Conservation (phyloP, 1,140 invertebrate genomes). For the Drosophila tristis region DNA sequence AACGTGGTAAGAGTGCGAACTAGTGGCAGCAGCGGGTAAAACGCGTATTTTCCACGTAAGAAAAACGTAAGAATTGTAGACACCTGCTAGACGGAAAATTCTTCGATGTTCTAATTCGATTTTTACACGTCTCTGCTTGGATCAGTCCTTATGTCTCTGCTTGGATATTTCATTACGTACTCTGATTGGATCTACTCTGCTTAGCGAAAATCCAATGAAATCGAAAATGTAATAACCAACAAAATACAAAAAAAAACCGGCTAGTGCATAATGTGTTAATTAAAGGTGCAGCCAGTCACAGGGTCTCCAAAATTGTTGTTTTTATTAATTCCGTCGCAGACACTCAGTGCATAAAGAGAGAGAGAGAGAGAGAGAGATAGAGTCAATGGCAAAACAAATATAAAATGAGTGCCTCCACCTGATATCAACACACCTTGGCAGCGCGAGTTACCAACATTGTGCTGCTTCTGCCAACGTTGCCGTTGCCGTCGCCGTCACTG, state of each 20-base stretch:
- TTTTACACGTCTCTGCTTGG: no score
- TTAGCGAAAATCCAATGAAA: slow-evolving; percentile 10
- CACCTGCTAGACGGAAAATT: no score
- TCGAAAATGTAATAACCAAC: slow-evolving; percentile 8
- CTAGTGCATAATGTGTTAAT: background rate
- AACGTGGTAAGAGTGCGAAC: slow-evolving; percentile 3
- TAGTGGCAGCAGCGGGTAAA: no score
- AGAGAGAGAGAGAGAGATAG: background rate
- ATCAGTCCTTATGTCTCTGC: background rate
- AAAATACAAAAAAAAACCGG: slow-evolving; percentile 27
- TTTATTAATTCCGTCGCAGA: no score
- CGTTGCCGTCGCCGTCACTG: no score
- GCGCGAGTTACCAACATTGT: no score
- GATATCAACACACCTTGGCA: background rate
- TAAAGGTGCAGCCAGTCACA: no score
- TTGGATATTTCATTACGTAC: background rate
- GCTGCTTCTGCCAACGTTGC: background rate
- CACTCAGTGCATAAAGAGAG: background rate
- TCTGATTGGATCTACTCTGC: background rate
- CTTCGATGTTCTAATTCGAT: no score
- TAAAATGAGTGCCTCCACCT: background rate
- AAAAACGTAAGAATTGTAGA: no score
- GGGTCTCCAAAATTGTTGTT: no score
- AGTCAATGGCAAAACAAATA: no score
- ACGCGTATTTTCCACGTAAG: no score